Evolutionary conservation across 2,113 vertebrate genomes (phyloP), one percentile per base, ranked within the genome.

Genomic region (Ellobius talpinus): DNA sequence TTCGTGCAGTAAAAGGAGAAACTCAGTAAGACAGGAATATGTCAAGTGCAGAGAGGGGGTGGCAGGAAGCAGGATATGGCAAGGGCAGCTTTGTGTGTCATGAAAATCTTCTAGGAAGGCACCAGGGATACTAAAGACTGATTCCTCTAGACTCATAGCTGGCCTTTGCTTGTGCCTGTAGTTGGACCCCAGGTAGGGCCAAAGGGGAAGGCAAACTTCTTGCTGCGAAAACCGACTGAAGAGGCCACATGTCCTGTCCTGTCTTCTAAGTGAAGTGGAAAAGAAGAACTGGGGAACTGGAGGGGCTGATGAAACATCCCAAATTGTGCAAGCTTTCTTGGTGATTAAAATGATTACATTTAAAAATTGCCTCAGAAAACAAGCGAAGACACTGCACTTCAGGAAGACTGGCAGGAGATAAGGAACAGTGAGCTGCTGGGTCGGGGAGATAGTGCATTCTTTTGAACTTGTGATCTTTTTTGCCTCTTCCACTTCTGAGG

Each of bases 331-430:
- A 36, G 87, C 61, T 52, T 91, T 55, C 74, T 94, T 90, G 90
- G 45, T 94, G 87, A 96, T 89, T 79, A 96, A 97, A 96, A 95
- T 93, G 79, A 97, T 50, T 14, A 9, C 85, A 36, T 93, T 97
- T 93, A 90, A 88, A 97, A 97, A 95, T 96, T 96, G 92, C 95
- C 91, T 94, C 90, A 90, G 95, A 95, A 93, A 77, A 78, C 19
- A 7, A 84, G 63, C 55, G 42, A 61, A 84, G 50, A 36, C 52
- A 45, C 81, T 68, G 31, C 61, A 52, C 36, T 55, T 90, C 77
- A 91, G 91, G 45, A 95, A 93, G 87, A 96, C 17, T 16, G 89
- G 74, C n/a, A 31, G 66, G 42, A 29, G 74, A 47, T 63, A 87
- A 89, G 26, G 52, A 55, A 84, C 61, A 42, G 55, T 74, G 61